These are phyloP conservation scores for Diarsia mendica DNA, from an alignment of 2,888 invertebrate genomes.

Conservation along the genomic window DNA sequence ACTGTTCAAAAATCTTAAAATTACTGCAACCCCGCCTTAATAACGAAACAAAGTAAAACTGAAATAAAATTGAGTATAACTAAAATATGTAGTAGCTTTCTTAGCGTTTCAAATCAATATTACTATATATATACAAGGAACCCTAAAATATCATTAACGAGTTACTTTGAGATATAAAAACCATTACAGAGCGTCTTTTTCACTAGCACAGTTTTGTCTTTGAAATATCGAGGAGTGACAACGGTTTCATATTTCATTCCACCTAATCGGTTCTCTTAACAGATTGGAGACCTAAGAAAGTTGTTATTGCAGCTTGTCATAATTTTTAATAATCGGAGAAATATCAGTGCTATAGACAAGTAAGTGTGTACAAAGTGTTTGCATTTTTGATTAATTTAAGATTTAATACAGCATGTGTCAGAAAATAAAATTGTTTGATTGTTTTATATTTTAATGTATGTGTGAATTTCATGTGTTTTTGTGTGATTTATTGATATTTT, in stretches of 20 bases:
- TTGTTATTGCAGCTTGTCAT: neutral
- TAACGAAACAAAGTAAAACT: neutral
- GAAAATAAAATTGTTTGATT: neutral
- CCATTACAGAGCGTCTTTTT: neutral
- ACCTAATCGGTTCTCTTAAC: neutral
- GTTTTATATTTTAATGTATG: too few relatives aligned
- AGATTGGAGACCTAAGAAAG: neutral
- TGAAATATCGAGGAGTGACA: neutral
- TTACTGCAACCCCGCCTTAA: too few relatives aligned
- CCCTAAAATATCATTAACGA: slow-evolving; percentile 9
- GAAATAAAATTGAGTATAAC: neutral
- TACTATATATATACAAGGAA: neutral
- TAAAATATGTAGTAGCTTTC: neutral
- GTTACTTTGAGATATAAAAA: neutral
- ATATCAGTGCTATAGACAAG: neutral
- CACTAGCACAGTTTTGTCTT: neutral
- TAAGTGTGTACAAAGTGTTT: neutral
- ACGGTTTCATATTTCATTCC: neutral
- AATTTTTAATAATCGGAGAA: neutral
- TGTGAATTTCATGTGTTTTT: too few relatives aligned
- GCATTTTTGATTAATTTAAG: neutral
- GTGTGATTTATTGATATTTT: too few relatives aligned
- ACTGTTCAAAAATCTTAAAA: too few relatives aligned
- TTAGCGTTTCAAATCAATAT: neutral
- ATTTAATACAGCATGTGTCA: neutral